Base-by-base conservation (phyloP, 2,888 invertebrate genomes). In the Yponomeuta plumbellus region DNA sequence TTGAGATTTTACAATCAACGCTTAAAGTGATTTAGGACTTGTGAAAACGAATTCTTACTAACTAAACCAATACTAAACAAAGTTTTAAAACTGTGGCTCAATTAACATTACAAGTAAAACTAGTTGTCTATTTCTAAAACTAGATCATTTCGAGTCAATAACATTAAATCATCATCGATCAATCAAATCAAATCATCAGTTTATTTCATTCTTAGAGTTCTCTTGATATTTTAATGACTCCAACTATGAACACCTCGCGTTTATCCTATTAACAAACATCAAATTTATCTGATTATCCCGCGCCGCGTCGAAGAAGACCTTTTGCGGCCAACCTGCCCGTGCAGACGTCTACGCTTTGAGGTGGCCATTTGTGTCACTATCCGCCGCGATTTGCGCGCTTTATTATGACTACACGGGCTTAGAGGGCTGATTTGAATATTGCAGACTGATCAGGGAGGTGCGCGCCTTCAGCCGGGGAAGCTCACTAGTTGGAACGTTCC, bases 301-400 rank as follows among this genome's bases (percentile, higher is more conserved):
- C 17, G 8, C 6, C 44, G 17, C 1, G 4, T 1, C 17, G 17
- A 52, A 17, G 2, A 13, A 52, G 44, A 17, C 44, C 44, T 17
- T 52, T 5, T 17, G 5, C 0, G 0, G 17, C 17, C 17, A 13
- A 2, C 17, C 17, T 17, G 3, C 3, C 8, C 13, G 44, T 68
- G 73, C 72, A 73, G 73, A 67, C 71, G 83, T 83, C 83, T 83
- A 75, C 72, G 76, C 83, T 83, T 83, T 83, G 83, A 81, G 83
- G 83, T 79, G 71, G 70, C 71, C 73, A 81, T 82, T 81, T 77
- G 75, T 68, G 66, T 66, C 56, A 56, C 68, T 61, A 61, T 26
- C 61, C 63, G 40, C 63, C 63, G 40, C 63, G 63, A 63, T 63
- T 34, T 44, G 44, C 44, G 44, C 44, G 44, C 21, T 21, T 63